These are phyloP conservation scores for Nasonovia ribisnigri DNA, from an alignment of 2,888 invertebrate genomes.

Conservation along the genomic window DNA sequence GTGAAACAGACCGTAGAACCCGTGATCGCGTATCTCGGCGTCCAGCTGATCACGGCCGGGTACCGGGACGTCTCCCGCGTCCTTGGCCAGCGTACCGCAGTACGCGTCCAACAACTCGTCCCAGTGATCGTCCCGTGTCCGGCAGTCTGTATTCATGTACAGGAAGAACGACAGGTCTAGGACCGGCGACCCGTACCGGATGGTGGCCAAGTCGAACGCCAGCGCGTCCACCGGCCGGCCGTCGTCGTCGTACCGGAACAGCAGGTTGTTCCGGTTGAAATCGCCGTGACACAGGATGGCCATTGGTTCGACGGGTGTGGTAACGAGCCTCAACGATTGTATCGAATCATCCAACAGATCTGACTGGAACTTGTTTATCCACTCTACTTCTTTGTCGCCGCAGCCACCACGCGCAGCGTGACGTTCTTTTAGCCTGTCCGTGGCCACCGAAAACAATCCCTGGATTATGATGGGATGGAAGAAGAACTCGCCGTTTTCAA, in stretches of 20 bases:
- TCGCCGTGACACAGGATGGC: conserved; percentile 68
- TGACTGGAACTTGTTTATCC: neutral
- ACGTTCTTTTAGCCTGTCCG: neutral
- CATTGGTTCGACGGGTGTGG: conserved; percentile 66
- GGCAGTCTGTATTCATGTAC: conserved; percentile 76
- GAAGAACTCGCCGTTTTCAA: neutral
- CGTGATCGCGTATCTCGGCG: conserved; percentile 28
- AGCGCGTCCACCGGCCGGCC: conserved; percentile 65
- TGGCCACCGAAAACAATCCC: neutral
- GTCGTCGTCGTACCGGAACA: conserved; percentile 67
- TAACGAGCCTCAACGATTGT: conserved; percentile 8
- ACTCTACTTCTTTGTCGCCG: neutral
- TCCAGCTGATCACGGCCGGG: conserved; percentile 33
- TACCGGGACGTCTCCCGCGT: neutral
- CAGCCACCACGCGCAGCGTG: neutral
- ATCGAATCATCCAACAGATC: neutral
- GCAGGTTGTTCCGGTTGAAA: conserved; percentile 68
- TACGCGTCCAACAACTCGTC: conserved; percentile 76
- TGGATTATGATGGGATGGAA: neutral
- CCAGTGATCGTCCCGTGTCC: conserved; percentile 75
- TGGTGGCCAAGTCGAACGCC: conserved; percentile 66
- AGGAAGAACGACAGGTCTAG: conserved; percentile 76
- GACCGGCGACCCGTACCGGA: conserved; percentile 73
- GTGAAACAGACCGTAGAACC: conserved; percentile 13
- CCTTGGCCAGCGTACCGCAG: conserved; percentile 73